Evolutionary conservation across 2,888 invertebrate genomes (phyloP), one percentile per base, ranked within the genome.

Genomic region (Spatulosminthurus flaviceps): DNA sequence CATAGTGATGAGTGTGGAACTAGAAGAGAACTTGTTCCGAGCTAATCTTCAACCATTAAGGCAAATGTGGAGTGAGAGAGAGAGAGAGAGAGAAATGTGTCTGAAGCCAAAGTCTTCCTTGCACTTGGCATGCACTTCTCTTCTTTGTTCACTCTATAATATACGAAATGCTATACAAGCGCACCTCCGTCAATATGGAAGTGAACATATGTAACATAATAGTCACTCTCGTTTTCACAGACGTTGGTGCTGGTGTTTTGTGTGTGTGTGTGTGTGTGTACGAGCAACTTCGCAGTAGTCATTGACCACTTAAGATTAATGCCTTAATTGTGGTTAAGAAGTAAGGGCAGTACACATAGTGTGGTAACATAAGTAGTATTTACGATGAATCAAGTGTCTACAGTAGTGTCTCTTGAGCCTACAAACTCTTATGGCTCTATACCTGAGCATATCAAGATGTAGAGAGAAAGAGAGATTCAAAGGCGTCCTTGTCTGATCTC

Each of bases 401-500:
- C 67, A 9, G 28, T 67, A 26, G 51, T 67, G 67, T 64, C 64
- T 11, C 9, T 9, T 64, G 24, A 64, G 11, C 2, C n/a, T n/a
- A n/a, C n/a, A n/a, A n/a, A n/a, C 9, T 64, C 34, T 71, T n/a
- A n/a, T n/a, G n/a, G n/a, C n/a, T n/a, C n/a, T n/a, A n/a, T n/a
- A n/a, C n/a, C n/a, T n/a, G n/a, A n/a, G n/a, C n/a, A n/a, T n/a
- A n/a, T n/a, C 21, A 26, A 64, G 24, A 61, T 41, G 42, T 26
- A 42, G 22, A 72, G 70, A 70, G 70, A 72, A 51, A 51, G 51
- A 51, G 74, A 74, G 74, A 66, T 26, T 76, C 28, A n/a, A n/a
- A 76, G 24, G 67, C 43, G 67, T 67, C 76, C 76, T 76, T 67
- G 42, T n/a, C n/a, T 69, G 42, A 73, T 43, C 66, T 76, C 76